These are phyloP conservation scores for Synanthedon tipuliformis DNA, from an alignment of 2,888 invertebrate genomes.

Conservation along the genomic window DNA sequence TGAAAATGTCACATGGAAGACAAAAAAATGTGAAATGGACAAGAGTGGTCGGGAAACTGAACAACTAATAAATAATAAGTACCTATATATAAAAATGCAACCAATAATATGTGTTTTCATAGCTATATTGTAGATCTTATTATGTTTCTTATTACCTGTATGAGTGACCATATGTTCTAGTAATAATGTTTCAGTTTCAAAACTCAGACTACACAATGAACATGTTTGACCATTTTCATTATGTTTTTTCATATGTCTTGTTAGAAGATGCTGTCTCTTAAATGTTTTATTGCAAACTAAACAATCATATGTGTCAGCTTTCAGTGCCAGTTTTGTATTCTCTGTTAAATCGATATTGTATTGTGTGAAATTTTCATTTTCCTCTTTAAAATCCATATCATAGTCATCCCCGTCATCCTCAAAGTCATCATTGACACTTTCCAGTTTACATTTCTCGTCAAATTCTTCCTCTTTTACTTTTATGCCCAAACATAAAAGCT, in stretches of 20 bases:
- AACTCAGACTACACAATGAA: conserved; percentile 16
- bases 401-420: conserved; percentile 7
- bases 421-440: conserved; percentile 4
- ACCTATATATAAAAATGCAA: too few relatives aligned
- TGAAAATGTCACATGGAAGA: too few relatives aligned
- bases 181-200: conserved; percentile 16
- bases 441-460: conserved; percentile 18
- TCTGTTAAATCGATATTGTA: not conserved
- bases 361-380: conserved; percentile 52
- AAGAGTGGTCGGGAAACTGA: too few relatives aligned
- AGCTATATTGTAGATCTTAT: too few relatives aligned
- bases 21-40: too few relatives aligned
- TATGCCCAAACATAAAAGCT: conserved; percentile 13
- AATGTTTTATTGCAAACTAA: conserved; percentile 36
- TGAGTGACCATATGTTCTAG: conserved; percentile 16
- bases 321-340: not conserved
- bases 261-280: conserved; percentile 25
- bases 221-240: conserved; percentile 12
- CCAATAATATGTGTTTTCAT: too few relatives aligned
- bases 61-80: too few relatives aligned
- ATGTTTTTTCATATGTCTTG: conserved; percentile 43
- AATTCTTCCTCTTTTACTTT: conserved; percentile 27
- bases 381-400: conserved; percentile 1
- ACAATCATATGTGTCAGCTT: conserved; percentile 19
- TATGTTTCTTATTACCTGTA: conserved; percentile 1